These are phyloP conservation scores for Chouioia cunea DNA, from an alignment of 2,888 invertebrate species.

Conservation along the genomic window DNA sequence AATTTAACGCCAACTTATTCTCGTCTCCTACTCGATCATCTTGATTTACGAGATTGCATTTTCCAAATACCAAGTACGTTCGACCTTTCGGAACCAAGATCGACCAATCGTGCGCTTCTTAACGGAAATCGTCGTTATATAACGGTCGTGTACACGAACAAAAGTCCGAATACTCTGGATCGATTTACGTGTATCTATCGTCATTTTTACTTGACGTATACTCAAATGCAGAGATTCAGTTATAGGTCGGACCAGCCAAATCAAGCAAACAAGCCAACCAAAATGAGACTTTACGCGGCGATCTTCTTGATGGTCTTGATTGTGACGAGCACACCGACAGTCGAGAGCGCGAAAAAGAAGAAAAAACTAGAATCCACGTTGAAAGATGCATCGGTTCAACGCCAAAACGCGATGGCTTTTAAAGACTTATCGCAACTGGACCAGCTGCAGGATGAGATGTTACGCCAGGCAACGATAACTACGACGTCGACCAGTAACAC, in stretches of 20 bases:
- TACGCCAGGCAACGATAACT: conserved; percentile 12
- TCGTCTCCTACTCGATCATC: no score
- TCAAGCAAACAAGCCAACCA: not conserved
- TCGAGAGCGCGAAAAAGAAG: not conserved
- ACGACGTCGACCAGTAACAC: not conserved
- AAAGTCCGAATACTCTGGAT: no score
- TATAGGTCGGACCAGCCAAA: not conserved
- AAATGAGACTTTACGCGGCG: not conserved
- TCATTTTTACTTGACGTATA: no score
- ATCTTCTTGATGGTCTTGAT: conserved; percentile 26
- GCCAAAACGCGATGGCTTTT: conserved; percentile 3
- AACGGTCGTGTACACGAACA: no score
- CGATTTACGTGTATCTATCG: no score
- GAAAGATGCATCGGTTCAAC: conserved; percentile 18
- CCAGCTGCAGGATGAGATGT: not conserved
- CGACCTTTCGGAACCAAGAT: no score
- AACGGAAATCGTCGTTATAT: no score
- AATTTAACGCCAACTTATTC: no score
- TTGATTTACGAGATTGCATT: no score
- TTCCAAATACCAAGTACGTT: no score
- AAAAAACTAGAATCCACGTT: conserved; percentile 41
- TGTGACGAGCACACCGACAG: conserved; percentile 25
- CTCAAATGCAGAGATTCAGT: no score
- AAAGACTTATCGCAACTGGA: conserved; percentile 29
- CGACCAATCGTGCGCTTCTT: no score